Evolutionary conservation across 1,140 invertebrate genomes (phyloP), one percentile per base, ranked within the genome.

Genomic region (Tribolium madens): DNA sequence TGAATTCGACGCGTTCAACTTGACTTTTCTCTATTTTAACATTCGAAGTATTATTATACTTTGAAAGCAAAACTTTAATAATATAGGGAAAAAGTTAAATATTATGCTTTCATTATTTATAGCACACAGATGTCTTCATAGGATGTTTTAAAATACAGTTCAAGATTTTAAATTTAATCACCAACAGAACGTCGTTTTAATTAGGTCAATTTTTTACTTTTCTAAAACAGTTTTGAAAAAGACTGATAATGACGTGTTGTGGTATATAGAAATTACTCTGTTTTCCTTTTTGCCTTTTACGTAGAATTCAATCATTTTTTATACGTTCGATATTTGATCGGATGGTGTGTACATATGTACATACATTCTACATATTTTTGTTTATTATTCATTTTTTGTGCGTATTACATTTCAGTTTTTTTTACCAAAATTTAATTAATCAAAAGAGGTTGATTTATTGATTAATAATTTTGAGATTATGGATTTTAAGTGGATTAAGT

Each of bases 1-100:
- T 33, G 57, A 57, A 57, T 57, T 2, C 15, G 52, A 57, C 21
- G 57, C 57, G 33, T 33, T 33, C 6, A 12, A 64, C 10, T 33
- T 33, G 17, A 26, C 26, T 33, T 33, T 21, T 33, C 57, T 64
- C 33, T 64, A 64, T 64, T 64, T 64, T 64, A 64, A 33, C 57
- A 21, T 60, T 60, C 53, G n/a, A n/a, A n/a, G 12, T n/a, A n/a
- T n/a, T n/a, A n/a, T n/a, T n/a, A n/a, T n/a, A 64, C 13, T 64
- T 33, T 64, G 9, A 21, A 64, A 64, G 57, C 21, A 12, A 64
- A 33, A 64, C 53, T 64, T 13, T 14, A 64, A 4, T 42, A 42
- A 26, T 26, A 26, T 26, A 26, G 21, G 21, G 50, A 52, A 57
- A 57, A 57, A 57, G 7, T 57, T 21, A 18, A 57, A 57, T 57